These are phyloP conservation scores for Amblyraja radiata DNA, from an alignment of 2,797 vertebrate genomes.

Conservation along the genomic window DNA sequence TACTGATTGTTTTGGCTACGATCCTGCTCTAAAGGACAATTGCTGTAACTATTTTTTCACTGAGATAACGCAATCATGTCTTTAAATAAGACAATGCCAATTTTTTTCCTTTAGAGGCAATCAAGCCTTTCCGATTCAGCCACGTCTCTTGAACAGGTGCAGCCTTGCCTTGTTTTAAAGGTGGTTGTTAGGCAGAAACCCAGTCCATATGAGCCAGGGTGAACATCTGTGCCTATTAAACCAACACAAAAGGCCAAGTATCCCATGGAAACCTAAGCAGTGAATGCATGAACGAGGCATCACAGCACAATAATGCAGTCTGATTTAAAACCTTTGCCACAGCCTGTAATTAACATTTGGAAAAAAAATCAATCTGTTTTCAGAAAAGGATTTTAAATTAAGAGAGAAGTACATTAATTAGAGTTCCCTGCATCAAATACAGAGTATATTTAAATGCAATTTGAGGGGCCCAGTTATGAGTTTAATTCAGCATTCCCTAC, in stretches of 20 bases:
- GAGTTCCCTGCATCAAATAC: constrained; percentile 1
- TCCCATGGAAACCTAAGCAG: constrained; percentile 55
- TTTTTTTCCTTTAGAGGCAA: constrained; percentile 16
- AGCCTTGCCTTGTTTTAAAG: constrained; percentile 60
- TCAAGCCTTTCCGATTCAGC: constrained; percentile 44
- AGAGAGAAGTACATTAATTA: constrained; percentile 24
- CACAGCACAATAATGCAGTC: constrained; percentile 61
- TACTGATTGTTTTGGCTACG: neutral
- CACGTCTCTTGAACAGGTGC: constrained; percentile 67
- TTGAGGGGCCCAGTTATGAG: neutral
- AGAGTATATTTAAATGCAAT: constrained; percentile 25
- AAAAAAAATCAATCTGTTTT: constrained; percentile 47
- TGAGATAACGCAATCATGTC: neutral
- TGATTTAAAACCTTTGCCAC: constrained; percentile 66
- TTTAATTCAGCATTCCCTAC: neutral
- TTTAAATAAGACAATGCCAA: neutral
- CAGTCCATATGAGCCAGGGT: constrained; percentile 65
- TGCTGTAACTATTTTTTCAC: neutral
- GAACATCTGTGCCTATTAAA: constrained; percentile 79
- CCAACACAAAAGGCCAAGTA: constrained; percentile 55
- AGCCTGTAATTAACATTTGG: constrained; percentile 66
- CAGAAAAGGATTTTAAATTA: constrained; percentile 31
- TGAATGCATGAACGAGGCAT: constrained; percentile 59
- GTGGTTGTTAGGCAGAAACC: constrained; percentile 71
- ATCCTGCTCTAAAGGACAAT: neutral